Base-by-base conservation (phyloP, 2,797 vertebrate species). In the Siniperca scherzeri region DNA sequence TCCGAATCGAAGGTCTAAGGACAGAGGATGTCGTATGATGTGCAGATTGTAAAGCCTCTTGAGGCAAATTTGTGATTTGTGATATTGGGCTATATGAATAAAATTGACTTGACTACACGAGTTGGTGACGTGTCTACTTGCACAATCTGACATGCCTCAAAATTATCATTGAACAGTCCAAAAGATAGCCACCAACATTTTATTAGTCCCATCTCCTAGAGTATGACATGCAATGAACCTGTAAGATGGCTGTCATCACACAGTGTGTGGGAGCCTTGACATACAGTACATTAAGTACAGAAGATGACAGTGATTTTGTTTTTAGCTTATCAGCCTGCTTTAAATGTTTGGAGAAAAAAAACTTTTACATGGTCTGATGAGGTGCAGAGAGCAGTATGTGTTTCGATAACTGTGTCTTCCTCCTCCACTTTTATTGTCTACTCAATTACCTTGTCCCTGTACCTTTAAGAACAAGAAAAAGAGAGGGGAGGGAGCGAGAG, bases 401-500 rank as follows among this genome's bases (percentile, higher is more conserved):
- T 60, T 64, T 57, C 56, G 44, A 53, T 64, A 66, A 64, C n/a
- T 38, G n/a, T 66, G 64, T 46, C 56, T 25, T 64, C 44, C 25
- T 55, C 10, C 53, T 70, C n/a, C 25, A 59, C 44, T 66, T 70
- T 65, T 38, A 65, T 74, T 56, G 33, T 74, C 42, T 14, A 50
- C 48, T 62, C 46, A 7, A 17, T 69, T 22, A 16, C 46, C 64
- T 65, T 69, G 59, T 75, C 59, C 16, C 84, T 93, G 90, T 86
- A 59, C 81, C 93, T 95, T 94, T 94, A 93, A 94, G 92, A 90
- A 80, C 4, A 66, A 80, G 27, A 57, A 48, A 52, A 82, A 53
- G 77, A 48, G 74, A 78, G 70, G 38, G 79, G 68, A 71, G 65
- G 78, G 80, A 22, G n/a, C 40, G 74, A 72, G 81, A 73, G 74